Percentiles rank a stretch among this genome's conserved stretches.
These are phyloP conservation scores for Helicoverpa assulta DNA, from an alignment of 2,888 invertebrate genomes.

Conservation along the genomic window DNA sequence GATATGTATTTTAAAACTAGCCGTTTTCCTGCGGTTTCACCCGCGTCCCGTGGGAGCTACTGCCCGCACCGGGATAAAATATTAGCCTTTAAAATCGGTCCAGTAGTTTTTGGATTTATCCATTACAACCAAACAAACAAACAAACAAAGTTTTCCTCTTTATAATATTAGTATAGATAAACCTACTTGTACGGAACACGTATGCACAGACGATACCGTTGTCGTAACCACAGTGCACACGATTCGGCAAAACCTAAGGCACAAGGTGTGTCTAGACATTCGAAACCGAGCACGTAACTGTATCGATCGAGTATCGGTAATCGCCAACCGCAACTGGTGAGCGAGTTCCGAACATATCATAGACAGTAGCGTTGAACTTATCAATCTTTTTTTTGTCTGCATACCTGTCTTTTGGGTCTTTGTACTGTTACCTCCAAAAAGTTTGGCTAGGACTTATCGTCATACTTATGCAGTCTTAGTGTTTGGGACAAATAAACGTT, in stretches of 20 bases:
- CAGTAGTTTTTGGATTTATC: too few species aligned
- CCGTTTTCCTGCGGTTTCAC: too few species aligned
- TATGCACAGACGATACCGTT: constrained; percentile 42
- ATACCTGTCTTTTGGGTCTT: neutral
- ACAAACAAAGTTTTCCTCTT: too few species aligned
- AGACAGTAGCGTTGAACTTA: constrained; percentile 13
- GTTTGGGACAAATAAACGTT: too few species aligned
- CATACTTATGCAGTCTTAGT: too few species aligned
- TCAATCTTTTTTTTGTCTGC: constrained; percentile 1
- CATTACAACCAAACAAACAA: too few species aligned
- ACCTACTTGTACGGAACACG: constrained; percentile 27
- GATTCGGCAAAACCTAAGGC: constrained; percentile 30
- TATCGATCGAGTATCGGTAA: constrained; percentile 44
- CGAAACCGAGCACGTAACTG: constrained; percentile 50
- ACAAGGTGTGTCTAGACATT: constrained; percentile 47
- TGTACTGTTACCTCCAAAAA: neutral
- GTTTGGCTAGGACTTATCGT: too few species aligned
- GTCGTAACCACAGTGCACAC: constrained; percentile 40
- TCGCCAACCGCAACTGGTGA: constrained; percentile 21
- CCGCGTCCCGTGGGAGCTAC: too few species aligned
- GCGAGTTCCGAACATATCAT: neutral
- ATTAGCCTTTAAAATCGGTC: too few species aligned
- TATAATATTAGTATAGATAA: too few species aligned
- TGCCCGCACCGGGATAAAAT: too few species aligned
- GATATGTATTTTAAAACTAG: constrained; percentile 7